Conservation (phyloP, 1,140 invertebrate genomes). For the Brachionus calyciflorus region DNA sequence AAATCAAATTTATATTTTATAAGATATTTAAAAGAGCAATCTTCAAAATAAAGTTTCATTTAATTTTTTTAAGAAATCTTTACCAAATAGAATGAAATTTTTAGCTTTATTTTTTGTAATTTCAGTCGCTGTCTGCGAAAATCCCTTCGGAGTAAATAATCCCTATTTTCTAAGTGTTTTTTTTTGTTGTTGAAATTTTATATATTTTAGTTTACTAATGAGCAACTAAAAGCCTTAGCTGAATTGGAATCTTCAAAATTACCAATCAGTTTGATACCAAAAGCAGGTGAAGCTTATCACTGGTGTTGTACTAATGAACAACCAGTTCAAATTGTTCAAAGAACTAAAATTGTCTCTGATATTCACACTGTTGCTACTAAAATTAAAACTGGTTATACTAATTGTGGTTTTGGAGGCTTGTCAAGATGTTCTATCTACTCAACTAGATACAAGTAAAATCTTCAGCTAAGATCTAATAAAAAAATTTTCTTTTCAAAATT, state of each 20-base stretch:
- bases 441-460: conserved; percentile 34
- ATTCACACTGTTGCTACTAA: conserved; percentile 37
- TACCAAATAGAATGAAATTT: conserved; percentile 22
- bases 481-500: too few relatives aligned
- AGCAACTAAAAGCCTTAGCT: conserved; percentile 22
- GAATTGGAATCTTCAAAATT: not conserved
- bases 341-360: conserved; percentile 23
- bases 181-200: not conserved
- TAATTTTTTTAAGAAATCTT: not conserved
- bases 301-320: conserved; percentile 46
- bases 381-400: conserved; percentile 43
- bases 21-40: not conserved
- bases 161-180: not conserved
- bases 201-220: conserved; percentile 26
- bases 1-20: too few relatives aligned
- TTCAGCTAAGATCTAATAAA: too few relatives aligned
- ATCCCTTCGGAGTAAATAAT: conserved; percentile 24
- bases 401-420: conserved; percentile 32
- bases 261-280: not conserved
- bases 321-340: conserved; percentile 30
- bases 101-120: conserved; percentile 30
- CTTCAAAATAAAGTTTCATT: not conserved
- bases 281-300: conserved; percentile 19
- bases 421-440: conserved; percentile 38
- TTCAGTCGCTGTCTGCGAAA: conserved; percentile 13